phyloP scores from a whole-genome alignment of 2,888 invertebrate genomes.

The Eupithecia abbreviata region DNA sequence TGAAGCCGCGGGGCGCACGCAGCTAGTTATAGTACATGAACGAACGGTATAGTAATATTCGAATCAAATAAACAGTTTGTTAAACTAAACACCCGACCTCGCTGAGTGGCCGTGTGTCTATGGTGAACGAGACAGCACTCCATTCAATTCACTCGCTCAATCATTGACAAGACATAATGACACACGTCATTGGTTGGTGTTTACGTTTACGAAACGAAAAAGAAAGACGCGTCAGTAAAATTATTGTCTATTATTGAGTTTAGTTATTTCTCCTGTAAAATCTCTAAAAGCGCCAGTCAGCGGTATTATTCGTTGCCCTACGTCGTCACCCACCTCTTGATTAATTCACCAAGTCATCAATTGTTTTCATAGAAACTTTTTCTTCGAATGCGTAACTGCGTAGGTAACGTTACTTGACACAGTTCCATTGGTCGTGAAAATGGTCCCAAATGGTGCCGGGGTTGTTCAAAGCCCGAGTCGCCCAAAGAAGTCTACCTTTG shows the following conservation, averaged over 20 bases:
- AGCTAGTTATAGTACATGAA: too few species aligned
- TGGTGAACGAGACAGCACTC: too few species aligned
- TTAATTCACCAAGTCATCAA: neutral
- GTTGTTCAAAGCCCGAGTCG: slow-evolving; percentile 23
- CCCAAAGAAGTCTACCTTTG: slow-evolving; percentile 83
- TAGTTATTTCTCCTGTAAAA: neutral
- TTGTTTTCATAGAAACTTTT: neutral
- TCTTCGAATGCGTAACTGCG: neutral
- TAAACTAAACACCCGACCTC: too few species aligned
- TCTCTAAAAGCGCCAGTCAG: neutral
- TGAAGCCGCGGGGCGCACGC: too few species aligned
- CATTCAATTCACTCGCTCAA: neutral
- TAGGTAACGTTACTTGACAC: slow-evolving; percentile 23
- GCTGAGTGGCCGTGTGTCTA: too few species aligned
- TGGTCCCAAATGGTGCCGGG: slow-evolving; percentile 16
- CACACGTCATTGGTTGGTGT: slow-evolving; percentile 1
- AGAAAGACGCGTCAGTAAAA: slow-evolving; percentile 4
- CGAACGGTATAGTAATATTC: too few species aligned
- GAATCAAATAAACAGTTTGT: too few species aligned
- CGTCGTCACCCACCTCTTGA: neutral
- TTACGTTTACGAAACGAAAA: neutral
- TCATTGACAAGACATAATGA: neutral
- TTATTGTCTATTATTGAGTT: neutral
- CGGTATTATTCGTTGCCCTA: neutral
- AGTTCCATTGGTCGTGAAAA: slow-evolving; percentile 21